Base-by-base conservation (phyloP, 2,113 vertebrate genomes). In the Piliocolobus tephrosceles region DNA sequence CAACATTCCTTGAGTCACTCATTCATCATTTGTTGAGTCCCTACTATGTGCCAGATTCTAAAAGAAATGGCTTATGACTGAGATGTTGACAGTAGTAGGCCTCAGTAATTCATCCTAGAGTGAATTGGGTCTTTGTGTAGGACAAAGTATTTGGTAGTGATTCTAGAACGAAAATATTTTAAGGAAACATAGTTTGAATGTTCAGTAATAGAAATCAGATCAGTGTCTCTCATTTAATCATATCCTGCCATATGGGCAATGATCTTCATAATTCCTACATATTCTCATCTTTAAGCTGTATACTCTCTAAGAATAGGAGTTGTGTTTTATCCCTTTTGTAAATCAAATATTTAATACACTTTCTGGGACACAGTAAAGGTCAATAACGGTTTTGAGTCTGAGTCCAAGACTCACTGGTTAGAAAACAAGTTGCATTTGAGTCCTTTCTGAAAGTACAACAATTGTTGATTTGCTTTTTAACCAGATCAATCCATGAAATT, bases 81-180 rank as follows among this genome's bases (percentile, higher is more conserved):
- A 93, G 61, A 32, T 64, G 61, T 64, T 64, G 61, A 43, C 4
- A 47, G 30, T 43, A 45, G 52, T 17, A 64, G n/a, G n/a, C 9
- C 58, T 92, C 40, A 47, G 47, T 11, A 84, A 50, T 83, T 55
- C 57, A 72, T 76, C 27, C 64, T 94, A n/a, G 45, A 89, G 81
- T 45, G 35, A 94, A 43, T 10, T 86, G 25, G 70, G 14, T 64
- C 40, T 89, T 94, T 88, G 27, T 81, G 27, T 81, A 55, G 64
- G 13, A 16, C 40, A 68, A 78, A 64, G 23, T 78, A 40, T 72
- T 81, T 18, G n/a, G 47, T 75, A 68, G 18, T 91, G 43, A 87
- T 97, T 89, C 68, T 80, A 83, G 6, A 72, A n/a, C 55, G 58
- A 64, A 96, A n/a, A 12, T 75, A 47, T 68, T 96, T 96, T 58